phyloP scores from a whole-genome alignment of 2,113 vertebrate species.

The Oreochromis spilurus region DNA sequence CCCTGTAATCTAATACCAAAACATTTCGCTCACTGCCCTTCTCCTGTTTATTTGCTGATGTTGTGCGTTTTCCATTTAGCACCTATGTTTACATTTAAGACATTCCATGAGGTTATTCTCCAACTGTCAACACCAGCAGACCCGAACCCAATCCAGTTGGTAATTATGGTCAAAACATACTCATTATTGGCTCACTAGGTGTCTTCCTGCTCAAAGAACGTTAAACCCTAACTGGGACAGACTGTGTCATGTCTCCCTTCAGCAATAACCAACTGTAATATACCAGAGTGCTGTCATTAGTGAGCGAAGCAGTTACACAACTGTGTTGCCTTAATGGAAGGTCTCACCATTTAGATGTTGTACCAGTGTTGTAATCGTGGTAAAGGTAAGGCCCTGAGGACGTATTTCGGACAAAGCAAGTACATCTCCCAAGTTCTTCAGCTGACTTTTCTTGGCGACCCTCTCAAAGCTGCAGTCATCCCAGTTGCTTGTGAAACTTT shows the following conservation, averaged over 20 bases:
- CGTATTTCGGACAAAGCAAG: neutral
- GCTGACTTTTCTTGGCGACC: neutral
- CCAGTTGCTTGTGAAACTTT: neutral
- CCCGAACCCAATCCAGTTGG: too few relatives aligned
- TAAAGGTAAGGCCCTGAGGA: neutral
- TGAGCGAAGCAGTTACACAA: neutral
- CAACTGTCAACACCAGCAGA: neutral
- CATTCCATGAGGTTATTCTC: neutral
- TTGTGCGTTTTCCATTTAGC: neutral
- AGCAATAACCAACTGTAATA: neutral
- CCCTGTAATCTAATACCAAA: neutral
- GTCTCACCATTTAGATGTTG: neutral
- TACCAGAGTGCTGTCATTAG: neutral
- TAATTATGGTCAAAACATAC: neutral
- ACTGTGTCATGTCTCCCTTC: neutral
- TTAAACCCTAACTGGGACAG: neutral
- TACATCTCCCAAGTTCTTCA: neutral
- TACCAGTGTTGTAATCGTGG: neutral
- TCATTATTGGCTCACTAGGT: neutral
- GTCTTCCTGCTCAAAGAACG: neutral
- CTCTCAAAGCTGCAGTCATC: neutral
- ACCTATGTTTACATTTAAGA: neutral
- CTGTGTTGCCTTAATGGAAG: neutral
- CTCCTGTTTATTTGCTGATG: neutral
- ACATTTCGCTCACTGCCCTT: neutral